A percentile compares a stretch with the other conserved stretches of the same genome.
phyloP scores from a whole-genome alignment of 2,888 invertebrate genomes.

The Cremastinae sp. region DNA sequence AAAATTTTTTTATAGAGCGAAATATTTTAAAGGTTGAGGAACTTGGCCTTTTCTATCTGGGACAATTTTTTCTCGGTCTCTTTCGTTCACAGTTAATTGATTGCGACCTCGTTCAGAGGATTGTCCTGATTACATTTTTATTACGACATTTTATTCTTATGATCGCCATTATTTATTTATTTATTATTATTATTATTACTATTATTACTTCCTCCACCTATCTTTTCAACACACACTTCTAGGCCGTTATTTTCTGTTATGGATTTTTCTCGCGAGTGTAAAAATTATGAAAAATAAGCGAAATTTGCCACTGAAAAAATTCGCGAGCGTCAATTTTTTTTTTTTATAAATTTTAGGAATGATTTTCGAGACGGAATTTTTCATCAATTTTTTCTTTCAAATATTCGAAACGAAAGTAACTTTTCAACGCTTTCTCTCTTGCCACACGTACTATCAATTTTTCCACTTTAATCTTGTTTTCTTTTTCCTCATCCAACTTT shows the following conservation, averaged over 20 bases:
- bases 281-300: conserved; percentile 1
- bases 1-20: conserved; percentile 17
- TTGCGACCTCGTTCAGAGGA: conserved; percentile 38
- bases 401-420: too few species aligned
- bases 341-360: conserved; percentile 13
- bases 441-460: too few species aligned
- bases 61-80: conserved; percentile 9
- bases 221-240: conserved; percentile 47
- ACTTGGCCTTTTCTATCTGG: conserved; percentile 27
- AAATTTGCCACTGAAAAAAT: not conserved
- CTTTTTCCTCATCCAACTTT: conserved; percentile 48
- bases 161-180: conserved; percentile 25
- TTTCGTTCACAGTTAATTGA: conserved; percentile 31
- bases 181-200: conserved; percentile 15
- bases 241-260: conserved; percentile 61
- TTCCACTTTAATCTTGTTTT: too few species aligned
- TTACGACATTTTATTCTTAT: conserved; percentile 43
- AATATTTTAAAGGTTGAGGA: conserved; percentile 33
- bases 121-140: conserved; percentile 44
- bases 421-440: not conserved
- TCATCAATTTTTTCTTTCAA: too few species aligned
- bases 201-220: conserved; percentile 42
- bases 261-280: conserved; percentile 14
- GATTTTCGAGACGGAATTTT: too few species aligned
- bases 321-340: not conserved